Percentiles rank a stretch among this genome's conserved stretches.
phyloP scores from a whole-genome alignment of 2,888 invertebrate genomes.

The Agrilus cyanescens region DNA sequence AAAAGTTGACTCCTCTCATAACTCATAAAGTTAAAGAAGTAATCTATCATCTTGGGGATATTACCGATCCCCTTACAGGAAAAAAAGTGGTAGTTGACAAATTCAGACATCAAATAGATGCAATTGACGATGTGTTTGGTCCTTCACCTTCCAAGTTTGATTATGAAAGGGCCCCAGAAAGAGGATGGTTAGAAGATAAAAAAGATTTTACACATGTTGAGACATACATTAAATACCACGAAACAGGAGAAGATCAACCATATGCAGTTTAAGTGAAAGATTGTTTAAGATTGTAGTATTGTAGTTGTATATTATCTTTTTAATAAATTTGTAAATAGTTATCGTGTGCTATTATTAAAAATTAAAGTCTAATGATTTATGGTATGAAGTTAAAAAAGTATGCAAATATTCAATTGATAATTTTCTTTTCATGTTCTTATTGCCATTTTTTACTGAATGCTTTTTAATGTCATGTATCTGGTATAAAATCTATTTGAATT shows the following conservation, averaged over 20 bases:
- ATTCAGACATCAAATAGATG: slow-evolving; percentile 66
- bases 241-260: slow-evolving; percentile 58
- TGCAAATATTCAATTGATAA: too few relatives aligned
- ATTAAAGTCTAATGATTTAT: too few relatives aligned
- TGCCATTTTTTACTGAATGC: too few relatives aligned
- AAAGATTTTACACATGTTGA: slow-evolving; percentile 71
- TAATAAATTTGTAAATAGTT: too few relatives aligned
- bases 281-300: slow-evolving; percentile 4
- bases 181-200: slow-evolving; percentile 73
- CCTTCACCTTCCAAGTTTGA: slow-evolving; percentile 55
- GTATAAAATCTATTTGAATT: too few relatives aligned
- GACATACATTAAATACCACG: slow-evolving; percentile 67
- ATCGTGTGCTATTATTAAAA: too few relatives aligned
- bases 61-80: slow-evolving; percentile 75
- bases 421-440: too few relatives aligned
- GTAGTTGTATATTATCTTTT: too few relatives aligned
- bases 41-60: slow-evolving; percentile 70
- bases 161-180: slow-evolving; percentile 62
- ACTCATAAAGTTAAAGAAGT: slow-evolving; percentile 71
- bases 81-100: slow-evolving; percentile 61
- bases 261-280: slow-evolving; percentile 46
- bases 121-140: slow-evolving; percentile 56
- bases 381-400: too few relatives aligned
- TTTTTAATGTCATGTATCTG: too few relatives aligned
- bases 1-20: slow-evolving; percentile 62